Conservation (phyloP, 53 echinoderm and acorn worm genomes). For the Antedon mediterranea region DNA sequence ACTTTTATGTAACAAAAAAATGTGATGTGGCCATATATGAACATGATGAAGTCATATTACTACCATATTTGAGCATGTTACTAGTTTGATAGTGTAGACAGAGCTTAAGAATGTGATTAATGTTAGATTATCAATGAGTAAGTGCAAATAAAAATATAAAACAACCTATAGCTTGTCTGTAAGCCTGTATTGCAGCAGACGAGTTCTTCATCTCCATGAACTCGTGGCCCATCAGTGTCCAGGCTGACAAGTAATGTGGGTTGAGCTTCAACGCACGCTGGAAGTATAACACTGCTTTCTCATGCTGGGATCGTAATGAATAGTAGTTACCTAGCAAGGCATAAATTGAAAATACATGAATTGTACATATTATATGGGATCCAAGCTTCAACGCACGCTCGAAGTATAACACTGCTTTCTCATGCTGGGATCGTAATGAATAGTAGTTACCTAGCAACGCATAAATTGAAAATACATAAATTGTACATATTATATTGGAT, state of each 20-base stretch:
- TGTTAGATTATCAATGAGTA: slow-evolving; percentile 86
- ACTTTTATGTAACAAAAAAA: too few species aligned
- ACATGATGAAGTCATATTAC: too few species aligned
- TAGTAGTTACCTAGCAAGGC: slow-evolving; percentile 92
- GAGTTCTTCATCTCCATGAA: slow-evolving; percentile 99
- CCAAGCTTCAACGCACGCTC: slow-evolving; percentile 88
- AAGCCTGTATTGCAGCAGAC: slow-evolving; percentile 90
- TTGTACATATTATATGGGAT: slow-evolving; percentile 95
- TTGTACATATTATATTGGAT: slow-evolving; percentile 95
- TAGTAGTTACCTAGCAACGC: slow-evolving; percentile 93
- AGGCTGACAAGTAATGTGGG: slow-evolving; percentile 89
- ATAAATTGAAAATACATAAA: slow-evolving; percentile 90
- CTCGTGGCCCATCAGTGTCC: slow-evolving; percentile 97
- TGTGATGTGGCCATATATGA: too few species aligned
- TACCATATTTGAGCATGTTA: too few species aligned
- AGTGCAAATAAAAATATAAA: neutral
- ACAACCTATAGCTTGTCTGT: slow-evolving; percentile 92
- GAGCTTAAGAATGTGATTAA: slow-evolving; percentile 88
- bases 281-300: too few species aligned
- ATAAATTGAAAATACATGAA: slow-evolving; percentile 90
- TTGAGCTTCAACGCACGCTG: slow-evolving; percentile 83
- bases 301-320: slow-evolving; percentile 99
- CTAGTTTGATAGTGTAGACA: too few species aligned
- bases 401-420: too few species aligned
- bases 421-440: too few species aligned